Conservation (phyloP, 1,140 invertebrate species). For the Pseudomyrmex dendroicus region DNA sequence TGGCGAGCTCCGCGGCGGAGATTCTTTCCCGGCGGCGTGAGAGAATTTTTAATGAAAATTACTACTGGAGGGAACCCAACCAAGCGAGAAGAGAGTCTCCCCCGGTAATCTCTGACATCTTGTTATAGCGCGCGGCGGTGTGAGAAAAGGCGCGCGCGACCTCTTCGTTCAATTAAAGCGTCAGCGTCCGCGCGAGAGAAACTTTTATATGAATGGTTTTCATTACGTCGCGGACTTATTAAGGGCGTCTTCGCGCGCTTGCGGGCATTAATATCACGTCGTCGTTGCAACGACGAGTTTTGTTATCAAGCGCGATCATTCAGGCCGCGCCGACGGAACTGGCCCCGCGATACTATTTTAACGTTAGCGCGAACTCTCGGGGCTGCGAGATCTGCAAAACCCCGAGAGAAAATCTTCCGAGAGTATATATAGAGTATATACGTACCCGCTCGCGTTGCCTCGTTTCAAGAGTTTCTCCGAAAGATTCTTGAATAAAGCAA, state of each 20-base stretch:
- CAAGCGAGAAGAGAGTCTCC: slow-evolving; percentile 39
- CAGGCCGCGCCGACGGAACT: neutral
- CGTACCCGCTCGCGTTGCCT: neutral
- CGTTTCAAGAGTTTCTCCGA: neutral
- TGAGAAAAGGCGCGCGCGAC: slow-evolving; percentile 29
- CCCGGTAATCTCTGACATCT: slow-evolving; percentile 55
- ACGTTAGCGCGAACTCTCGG: slow-evolving; percentile 3
- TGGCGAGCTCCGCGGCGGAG: slow-evolving; percentile 57
- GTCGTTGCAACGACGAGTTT: slow-evolving; percentile 74
- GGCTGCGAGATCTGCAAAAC: neutral
- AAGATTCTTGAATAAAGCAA: neutral
- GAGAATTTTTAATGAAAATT: slow-evolving; percentile 73
- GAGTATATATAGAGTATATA: slow-evolving; percentile 23
- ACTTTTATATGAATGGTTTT: slow-evolving; percentile 84
- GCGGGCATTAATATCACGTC: slow-evolving; percentile 78
- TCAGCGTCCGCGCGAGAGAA: slow-evolving; percentile 77
- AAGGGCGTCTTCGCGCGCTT: slow-evolving; percentile 74
- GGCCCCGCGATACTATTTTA: slow-evolving; percentile 28
- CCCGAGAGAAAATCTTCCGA: neutral
- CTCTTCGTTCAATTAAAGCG: slow-evolving; percentile 81
- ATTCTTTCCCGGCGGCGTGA: slow-evolving; percentile 55
- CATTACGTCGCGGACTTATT: slow-evolving; percentile 83
- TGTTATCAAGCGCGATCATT: slow-evolving; percentile 75
- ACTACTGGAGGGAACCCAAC: slow-evolving; percentile 27
- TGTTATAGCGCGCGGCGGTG: slow-evolving; percentile 42